A percentile compares a stretch with the other conserved stretches of the same genome.
phyloP scores from a whole-genome alignment of 2,113 vertebrate species.

The Tonatia bakeri region DNA sequence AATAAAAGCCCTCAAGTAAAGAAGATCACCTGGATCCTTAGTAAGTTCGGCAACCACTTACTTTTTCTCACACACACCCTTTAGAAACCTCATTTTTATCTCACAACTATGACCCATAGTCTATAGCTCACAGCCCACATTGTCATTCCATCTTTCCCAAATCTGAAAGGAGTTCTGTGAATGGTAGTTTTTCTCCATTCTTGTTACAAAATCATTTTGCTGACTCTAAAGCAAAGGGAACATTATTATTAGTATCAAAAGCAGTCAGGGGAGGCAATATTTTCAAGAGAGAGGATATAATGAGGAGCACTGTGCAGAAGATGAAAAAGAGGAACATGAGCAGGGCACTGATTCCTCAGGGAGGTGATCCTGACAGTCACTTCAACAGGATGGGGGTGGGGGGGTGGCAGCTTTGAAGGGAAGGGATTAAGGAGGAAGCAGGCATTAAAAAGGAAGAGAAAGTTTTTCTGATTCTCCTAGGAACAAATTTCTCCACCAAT shows the following conservation, averaged over 20 bases:
- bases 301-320: background rate
- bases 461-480: conserved; percentile 21
- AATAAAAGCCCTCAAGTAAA: background rate
- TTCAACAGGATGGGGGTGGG: conserved; percentile 23
- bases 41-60: background rate
- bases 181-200: background rate
- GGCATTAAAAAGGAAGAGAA: conserved; percentile 17
- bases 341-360: background rate
- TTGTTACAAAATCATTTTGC: background rate
- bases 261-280: background rate
- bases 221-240: background rate
- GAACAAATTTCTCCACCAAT: background rate
- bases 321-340: background rate
- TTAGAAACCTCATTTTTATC: background rate
- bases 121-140: background rate
- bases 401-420: background rate
- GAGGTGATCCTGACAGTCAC: background rate
- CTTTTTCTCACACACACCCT: background rate
- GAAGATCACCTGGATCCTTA: background rate
- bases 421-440: conserved; percentile 13
- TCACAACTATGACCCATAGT: background rate
- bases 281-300: background rate
- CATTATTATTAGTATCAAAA: background rate
- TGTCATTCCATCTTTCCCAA: background rate
- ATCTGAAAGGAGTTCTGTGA: background rate